Base-by-base conservation (phyloP, 1,140 invertebrate species). In the Polypedilum pembai region DNA sequence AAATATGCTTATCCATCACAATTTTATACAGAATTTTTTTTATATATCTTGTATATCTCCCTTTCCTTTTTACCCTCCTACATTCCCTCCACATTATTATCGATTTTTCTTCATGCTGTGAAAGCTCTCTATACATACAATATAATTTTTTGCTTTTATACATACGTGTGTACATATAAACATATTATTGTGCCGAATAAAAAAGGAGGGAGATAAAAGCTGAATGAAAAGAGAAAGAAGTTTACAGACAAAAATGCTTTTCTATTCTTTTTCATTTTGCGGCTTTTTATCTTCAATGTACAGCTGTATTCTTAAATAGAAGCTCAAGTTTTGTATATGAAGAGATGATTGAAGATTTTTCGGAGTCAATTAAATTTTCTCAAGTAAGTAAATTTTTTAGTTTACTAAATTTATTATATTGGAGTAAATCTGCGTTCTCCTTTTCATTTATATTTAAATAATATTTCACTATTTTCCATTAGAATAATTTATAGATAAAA, bases 1-100 rank as follows among this genome's bases (percentile, higher is more conserved):
- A 56, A 56, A 15, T 56, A 56, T 56, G 45, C 45, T 56, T 56
- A 56, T 56, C 45, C 45, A 56, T 56, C 45, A 56, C 45, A 56
- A 56, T 56, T 56, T 15, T 56, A 8, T 8, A 12, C 41, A 12
- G 8, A 8, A 12, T 56, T 56, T 56, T 45, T 8, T 56, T 12
- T 56, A n/a, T 56, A n/a, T 4, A 12, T 56, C 45, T 15, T 8
- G 8, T 45, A 8, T 45, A 15, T 1, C 41, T 15, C 41, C 41
- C 45, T 56, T 15, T 12, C 7, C 15, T 15, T 4, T 4, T 56
- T 12, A n/a, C 12, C 12, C 12, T 56, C 45, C n/a, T 8, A 4
- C 8, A 45, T 45, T 56, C 1, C n/a, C n/a, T 56, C 45, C 45
- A n/a, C n/a, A 1, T n/a, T 56, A 12, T 56, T 56, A 56, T 56